These are phyloP conservation scores for Pentamera pediparva DNA, from an alignment of 53 echinoderm and acorn worm species.

Conservation along the genomic window DNA sequence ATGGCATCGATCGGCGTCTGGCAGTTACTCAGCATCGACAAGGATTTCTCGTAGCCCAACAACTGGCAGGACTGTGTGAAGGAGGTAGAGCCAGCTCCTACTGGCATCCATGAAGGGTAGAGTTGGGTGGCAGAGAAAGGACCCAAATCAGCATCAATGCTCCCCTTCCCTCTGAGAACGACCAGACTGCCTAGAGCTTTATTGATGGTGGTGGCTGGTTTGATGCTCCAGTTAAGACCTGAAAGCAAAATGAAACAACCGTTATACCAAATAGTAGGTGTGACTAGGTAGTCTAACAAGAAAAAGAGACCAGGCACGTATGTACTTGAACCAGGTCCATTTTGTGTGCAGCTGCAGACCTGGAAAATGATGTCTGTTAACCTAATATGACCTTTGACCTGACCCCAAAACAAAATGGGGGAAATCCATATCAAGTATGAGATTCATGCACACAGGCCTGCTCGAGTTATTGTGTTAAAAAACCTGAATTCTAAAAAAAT, in stretches of 20 bases:
- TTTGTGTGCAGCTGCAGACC: too few species aligned
- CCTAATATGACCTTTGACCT: too few species aligned
- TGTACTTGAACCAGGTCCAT: too few species aligned
- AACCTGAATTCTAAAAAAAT: too few species aligned
- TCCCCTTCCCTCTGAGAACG: slow-evolving; percentile 69
- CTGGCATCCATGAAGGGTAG: slow-evolving; percentile 77
- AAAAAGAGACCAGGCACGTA: too few species aligned
- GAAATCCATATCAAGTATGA: too few species aligned
- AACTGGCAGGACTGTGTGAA: slow-evolving; percentile 57
- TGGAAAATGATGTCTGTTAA: too few species aligned
- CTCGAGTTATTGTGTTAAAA: too few species aligned
- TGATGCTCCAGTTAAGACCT: slow-evolving; percentile 90
- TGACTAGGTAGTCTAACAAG: too few species aligned
- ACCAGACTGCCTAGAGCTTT: slow-evolving; percentile 69
- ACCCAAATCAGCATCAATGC: slow-evolving; percentile 37
- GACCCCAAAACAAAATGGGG: too few species aligned
- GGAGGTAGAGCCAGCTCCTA: slow-evolving; percentile 38
- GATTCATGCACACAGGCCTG: too few species aligned
- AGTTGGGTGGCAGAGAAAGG: slow-evolving; percentile 44
- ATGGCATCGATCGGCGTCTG: slow-evolving; percentile 53
- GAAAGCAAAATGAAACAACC: slow-evolving; percentile 22
- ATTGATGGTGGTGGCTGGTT: slow-evolving; percentile 46
- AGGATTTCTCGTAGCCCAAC: slow-evolving; percentile 62
- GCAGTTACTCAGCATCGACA: slow-evolving; percentile 72
- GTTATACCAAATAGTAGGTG: too few species aligned